Conservation (phyloP, 2,797 vertebrate species). For the Coreius guichenoti region DNA sequence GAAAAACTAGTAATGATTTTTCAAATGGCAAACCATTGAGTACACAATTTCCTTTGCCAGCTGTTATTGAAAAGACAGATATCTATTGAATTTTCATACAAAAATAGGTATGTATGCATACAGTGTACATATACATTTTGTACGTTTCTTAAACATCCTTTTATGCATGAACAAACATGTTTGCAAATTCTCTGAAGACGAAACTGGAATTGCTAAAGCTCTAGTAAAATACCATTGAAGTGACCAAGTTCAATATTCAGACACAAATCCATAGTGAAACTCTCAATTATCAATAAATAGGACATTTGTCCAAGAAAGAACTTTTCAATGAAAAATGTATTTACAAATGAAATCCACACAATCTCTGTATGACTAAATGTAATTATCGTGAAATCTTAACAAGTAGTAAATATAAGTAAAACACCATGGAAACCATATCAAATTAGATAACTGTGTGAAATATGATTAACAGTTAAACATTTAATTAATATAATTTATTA, state of each 20-base stretch:
- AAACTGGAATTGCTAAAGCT: background rate
- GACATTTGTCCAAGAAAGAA: background rate
- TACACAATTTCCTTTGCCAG: background rate
- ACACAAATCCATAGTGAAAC: background rate
- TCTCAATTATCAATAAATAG: background rate
- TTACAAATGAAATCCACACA: background rate
- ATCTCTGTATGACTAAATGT: background rate
- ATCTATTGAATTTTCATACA: background rate
- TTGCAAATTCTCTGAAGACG: background rate
- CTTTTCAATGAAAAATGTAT: background rate
- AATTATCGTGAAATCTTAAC: background rate
- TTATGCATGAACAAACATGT: background rate
- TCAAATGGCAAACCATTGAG: no score
- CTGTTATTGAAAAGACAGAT: background rate
- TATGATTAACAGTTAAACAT: background rate
- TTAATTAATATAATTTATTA: background rate
- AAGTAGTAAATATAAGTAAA: background rate
- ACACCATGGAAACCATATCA: background rate
- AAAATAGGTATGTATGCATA: background rate
- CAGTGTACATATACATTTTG: background rate
- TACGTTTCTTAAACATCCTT: background rate
- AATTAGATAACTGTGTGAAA: background rate
- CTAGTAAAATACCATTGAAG: background rate
- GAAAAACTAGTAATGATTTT: background rate
- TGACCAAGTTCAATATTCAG: background rate